These are phyloP conservation scores for Eulemur albifrons DNA, from an alignment of 2,797 vertebrate genomes.

Conservation along the genomic window DNA sequence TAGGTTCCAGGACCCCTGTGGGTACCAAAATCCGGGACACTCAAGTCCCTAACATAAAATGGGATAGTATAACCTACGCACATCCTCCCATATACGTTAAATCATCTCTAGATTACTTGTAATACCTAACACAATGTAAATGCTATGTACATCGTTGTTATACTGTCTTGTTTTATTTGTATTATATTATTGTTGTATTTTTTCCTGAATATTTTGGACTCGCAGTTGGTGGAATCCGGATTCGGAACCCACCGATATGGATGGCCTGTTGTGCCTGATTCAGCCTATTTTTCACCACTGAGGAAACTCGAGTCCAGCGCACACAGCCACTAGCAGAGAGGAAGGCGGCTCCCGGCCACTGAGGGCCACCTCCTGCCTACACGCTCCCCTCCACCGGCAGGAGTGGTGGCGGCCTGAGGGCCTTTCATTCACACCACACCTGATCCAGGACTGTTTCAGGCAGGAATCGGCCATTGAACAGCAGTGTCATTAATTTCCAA, in stretches of 20 bases:
- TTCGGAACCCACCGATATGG: not conserved
- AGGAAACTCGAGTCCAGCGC: not conserved
- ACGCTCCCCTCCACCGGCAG: not conserved
- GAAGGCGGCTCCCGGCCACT: not conserved
- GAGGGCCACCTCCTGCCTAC: not conserved
- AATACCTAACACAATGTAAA: not conserved
- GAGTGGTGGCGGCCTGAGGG: accelerated
- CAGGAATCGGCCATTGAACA: not conserved
- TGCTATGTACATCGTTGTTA: not conserved
- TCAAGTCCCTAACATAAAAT: not conserved
- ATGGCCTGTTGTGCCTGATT: not conserved
- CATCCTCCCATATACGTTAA: not conserved
- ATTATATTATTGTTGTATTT: not conserved
- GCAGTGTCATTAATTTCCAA: not conserved
- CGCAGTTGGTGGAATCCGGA: not conserved
- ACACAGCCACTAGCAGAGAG: too few species aligned
- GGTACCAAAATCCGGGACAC: not conserved
- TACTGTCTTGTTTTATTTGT: not conserved
- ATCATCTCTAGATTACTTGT: not conserved
- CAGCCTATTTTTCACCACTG: not conserved
- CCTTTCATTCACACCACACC: not conserved
- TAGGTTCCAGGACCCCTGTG: not conserved
- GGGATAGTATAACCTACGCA: not conserved
- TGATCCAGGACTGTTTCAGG: not conserved
- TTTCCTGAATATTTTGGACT: not conserved